Evolutionary conservation across 1,140 invertebrate species (phyloP), one percentile per base, ranked within the genome.

Genomic region (Potamilus streckersoni): DNA sequence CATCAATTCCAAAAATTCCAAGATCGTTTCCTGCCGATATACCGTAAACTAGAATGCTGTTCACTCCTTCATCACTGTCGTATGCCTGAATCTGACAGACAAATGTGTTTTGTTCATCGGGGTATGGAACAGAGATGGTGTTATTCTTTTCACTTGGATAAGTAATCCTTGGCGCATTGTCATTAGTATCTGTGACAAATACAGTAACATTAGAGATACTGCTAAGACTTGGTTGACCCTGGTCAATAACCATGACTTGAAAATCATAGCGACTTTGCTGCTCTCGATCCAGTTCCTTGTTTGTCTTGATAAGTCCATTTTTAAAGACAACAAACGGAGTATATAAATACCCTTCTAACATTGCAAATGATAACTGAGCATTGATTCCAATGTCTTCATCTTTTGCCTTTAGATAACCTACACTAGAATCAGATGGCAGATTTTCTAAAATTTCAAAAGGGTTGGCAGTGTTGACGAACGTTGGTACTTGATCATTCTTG

Each of bases 301-400:
- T 97, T 96, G 49, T 94, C 2, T 95, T 84, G 15, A 88, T 82
- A 8, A 77, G 71, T 12, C 86, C 86, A 58, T 82, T 80, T 19
- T 79, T 64, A 96, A 97, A 80, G 93, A 94, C 73, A 93, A 93
- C 27, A 71, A 82, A 84, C 23, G 86, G 83, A 27, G 81, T 75
- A 11, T 49, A 49, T 49, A 8, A 49, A 56, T 76, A 80, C 90
- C 96, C 96, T 73, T 93, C 93, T 19, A 92, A 94, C 19, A 98
- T 89, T 14, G 92, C 93, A 86, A 97, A 98, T 16, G 92, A 93
- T 60, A 98, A 92, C 58, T 94, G 91, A 79, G 95, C 94, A 87
- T 98, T 98, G 0, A 93, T 92, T 6, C 95, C 95, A 0, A 93
- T 92, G 89, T 99, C 97, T 90, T 95, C 96, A 85, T 99, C 97